A percentile compares a stretch with the other conserved stretches of the same genome.
phyloP scores from a whole-genome alignment of 2,113 vertebrate genomes.

The Orycteropus afer region DNA sequence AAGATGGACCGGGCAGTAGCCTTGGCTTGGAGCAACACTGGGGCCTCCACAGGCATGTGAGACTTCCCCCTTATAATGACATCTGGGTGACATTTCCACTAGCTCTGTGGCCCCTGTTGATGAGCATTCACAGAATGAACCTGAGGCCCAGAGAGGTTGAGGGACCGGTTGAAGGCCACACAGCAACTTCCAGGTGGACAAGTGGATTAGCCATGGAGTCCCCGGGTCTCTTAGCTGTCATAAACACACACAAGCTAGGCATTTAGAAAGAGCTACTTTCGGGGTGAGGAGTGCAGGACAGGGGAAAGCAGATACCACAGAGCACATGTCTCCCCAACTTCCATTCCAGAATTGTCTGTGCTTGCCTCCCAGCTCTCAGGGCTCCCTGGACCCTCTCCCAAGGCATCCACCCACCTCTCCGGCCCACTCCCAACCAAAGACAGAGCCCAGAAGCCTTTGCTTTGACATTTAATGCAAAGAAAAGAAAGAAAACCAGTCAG shows the following conservation, averaged over 20 bases:
- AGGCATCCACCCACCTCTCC: background rate
- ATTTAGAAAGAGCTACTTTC: background rate
- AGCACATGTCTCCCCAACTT: too few species aligned
- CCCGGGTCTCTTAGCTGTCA: background rate
- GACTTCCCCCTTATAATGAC: background rate
- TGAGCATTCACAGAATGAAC: background rate
- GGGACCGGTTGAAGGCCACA: background rate
- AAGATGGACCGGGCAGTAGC: background rate
- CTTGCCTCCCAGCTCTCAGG: background rate
- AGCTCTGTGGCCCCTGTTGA: background rate
- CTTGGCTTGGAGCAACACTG: background rate
- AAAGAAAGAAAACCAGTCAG: conserved; percentile 57
- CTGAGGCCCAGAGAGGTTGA: background rate
- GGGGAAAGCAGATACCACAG: background rate
- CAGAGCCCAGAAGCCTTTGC: conserved; percentile 24
- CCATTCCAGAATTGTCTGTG: background rate
- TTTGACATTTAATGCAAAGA: conserved; percentile 75
- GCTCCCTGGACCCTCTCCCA: background rate
- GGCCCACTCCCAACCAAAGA: background rate
- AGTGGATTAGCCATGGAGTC: background rate
- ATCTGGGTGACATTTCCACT: background rate
- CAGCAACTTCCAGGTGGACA: background rate
- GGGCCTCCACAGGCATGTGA: background rate
- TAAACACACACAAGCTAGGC: background rate
- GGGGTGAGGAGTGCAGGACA: background rate